A percentile compares a stretch with the other conserved stretches of the same genome.
Conservation (phyloP, 2,888 invertebrate genomes). For the Notodonta dromedarius region DNA sequence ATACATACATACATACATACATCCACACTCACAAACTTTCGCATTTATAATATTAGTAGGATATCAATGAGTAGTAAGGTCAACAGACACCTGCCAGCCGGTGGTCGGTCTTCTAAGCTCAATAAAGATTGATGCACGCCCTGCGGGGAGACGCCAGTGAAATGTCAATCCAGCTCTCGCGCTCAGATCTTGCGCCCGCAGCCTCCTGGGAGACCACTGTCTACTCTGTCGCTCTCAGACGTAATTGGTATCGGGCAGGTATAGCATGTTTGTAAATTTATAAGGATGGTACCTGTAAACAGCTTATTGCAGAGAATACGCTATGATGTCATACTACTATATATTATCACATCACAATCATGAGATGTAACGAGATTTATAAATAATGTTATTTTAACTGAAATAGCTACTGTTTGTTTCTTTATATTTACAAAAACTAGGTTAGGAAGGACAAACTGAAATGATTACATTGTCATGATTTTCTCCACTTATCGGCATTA, state of each 20-base stretch:
- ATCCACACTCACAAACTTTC: no score
- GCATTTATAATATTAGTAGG: no score
- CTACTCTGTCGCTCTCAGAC: conserved; percentile 30
- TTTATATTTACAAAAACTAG: no score
- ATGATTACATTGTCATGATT: not conserved
- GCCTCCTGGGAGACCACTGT: conserved; percentile 55
- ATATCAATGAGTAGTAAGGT: conserved; percentile 47
- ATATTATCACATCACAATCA: no score
- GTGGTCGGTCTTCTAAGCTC: conserved; percentile 38
- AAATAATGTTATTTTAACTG: no score
- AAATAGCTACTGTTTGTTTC: no score
- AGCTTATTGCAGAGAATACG: no score
- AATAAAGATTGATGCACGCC: conserved; percentile 76
- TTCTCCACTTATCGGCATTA: conserved; percentile 3
- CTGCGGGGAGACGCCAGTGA: conserved; percentile 51
- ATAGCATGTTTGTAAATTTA: no score
- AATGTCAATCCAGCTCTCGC: conserved; percentile 74
- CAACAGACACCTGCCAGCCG: conserved; percentile 59
- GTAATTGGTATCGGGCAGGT: conserved; percentile 31
- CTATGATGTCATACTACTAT: no score
- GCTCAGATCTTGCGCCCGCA: conserved; percentile 63
- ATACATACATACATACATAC: no score
- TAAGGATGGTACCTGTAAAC: no score
- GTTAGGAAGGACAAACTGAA: not conserved
- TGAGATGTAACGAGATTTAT: no score